Percentiles rank a stretch among this genome's conserved stretches.
Conservation (phyloP, 1,140 invertebrate species). For the Myzus persicae region DNA sequence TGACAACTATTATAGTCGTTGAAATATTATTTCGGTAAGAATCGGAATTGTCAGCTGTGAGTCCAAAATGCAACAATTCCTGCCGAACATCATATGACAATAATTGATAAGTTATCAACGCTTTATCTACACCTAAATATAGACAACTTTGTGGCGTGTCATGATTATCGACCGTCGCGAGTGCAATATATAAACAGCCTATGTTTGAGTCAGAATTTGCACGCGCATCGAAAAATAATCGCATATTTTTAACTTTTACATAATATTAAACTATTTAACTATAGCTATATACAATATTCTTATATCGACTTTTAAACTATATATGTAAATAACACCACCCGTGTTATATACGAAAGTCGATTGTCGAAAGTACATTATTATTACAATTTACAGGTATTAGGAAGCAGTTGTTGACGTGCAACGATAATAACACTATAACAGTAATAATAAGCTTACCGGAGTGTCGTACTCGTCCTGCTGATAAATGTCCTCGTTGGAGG, state of each 20-base stretch:
- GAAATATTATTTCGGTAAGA: not conserved
- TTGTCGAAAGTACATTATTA: not conserved
- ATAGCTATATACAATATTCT: too few species aligned
- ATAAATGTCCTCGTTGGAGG: constrained; percentile 53
- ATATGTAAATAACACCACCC: too few species aligned
- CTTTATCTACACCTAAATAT: not conserved
- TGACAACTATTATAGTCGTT: not conserved
- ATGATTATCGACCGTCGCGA: constrained; percentile 6
- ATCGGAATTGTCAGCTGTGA: not conserved
- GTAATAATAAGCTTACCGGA: constrained; percentile 29
- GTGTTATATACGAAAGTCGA: not conserved
- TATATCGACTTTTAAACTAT: not conserved
- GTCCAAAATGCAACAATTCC: not conserved
- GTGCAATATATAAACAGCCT: not conserved
- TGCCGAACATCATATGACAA: not conserved
- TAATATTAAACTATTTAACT: not conserved
- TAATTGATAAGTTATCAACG: not conserved
- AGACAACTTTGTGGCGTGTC: not conserved
- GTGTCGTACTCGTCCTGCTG: constrained; percentile 48
- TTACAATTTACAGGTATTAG: not conserved
- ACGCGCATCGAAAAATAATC: not conserved
- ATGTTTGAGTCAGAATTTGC: not conserved
- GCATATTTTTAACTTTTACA: not conserved
- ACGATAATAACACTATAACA: not conserved
- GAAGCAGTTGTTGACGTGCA: not conserved